phyloP scores from a whole-genome alignment of 2,888 invertebrate genomes.

The Phytoseiulus persimilis region DNA sequence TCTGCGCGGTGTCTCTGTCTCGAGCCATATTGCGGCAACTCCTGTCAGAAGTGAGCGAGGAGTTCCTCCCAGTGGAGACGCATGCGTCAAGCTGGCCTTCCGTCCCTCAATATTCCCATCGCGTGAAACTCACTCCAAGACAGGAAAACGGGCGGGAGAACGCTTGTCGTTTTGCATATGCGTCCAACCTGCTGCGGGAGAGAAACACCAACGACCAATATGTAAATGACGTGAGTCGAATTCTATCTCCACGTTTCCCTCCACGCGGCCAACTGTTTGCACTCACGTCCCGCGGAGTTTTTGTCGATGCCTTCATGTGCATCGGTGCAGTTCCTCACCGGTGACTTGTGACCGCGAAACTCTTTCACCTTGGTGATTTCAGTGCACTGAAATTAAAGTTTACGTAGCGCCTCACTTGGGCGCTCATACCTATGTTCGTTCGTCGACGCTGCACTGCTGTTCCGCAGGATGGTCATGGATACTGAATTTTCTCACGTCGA shows the following conservation, averaged over 20 bases:
- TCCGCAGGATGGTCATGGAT: no score
- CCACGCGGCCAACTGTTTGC: background rate
- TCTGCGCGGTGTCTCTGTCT: no score
- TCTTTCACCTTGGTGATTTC: no score
- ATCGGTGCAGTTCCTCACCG: background rate
- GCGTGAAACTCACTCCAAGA: background rate
- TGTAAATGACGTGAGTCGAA: background rate
- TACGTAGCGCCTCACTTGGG: no score
- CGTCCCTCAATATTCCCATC: background rate
- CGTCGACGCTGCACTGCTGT: no score
- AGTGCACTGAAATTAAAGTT: no score
- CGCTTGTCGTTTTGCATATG: background rate
- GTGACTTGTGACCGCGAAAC: no score
- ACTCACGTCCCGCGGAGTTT: background rate
- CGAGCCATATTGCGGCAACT: no score
- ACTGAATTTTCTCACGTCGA: no score
- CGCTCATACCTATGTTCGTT: no score
- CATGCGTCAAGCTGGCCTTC: background rate
- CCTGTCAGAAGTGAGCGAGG: no score
- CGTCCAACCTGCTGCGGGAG: background rate
- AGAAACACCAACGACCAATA: background rate
- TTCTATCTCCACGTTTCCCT: background rate
- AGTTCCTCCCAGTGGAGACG: background rate
- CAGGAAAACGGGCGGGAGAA: background rate
- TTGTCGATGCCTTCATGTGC: background rate